phyloP scores from a whole-genome alignment of 2,888 invertebrate species.

The Drosophila mercatorum region DNA sequence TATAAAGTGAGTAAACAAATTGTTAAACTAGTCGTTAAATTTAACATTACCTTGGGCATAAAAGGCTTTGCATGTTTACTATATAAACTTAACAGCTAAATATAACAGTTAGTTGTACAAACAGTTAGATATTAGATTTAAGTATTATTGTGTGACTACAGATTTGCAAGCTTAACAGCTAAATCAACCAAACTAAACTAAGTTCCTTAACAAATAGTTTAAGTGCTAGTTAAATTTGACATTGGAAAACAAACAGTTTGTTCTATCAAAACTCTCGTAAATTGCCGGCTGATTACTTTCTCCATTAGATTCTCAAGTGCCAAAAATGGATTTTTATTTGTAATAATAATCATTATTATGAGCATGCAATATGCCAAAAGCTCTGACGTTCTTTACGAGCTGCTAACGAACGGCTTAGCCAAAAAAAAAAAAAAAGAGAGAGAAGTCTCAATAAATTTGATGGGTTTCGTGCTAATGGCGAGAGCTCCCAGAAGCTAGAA shows the following conservation, averaged over 20 bases:
- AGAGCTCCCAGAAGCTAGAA: constrained; percentile 46
- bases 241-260: background rate
- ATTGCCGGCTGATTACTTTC: background rate
- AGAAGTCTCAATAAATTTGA: constrained; percentile 51
- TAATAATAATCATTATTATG: constrained; percentile 1
- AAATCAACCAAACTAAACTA: background rate
- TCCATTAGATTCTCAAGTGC: constrained; percentile 10
- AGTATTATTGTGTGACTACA: background rate
- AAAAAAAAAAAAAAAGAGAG: constrained; percentile 12
- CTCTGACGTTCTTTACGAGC: constrained; percentile 37
- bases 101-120: background rate
- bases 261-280: background rate
- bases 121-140: background rate
- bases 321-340: constrained; percentile 8
- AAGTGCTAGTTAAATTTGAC: background rate
- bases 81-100: background rate
- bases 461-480: constrained; percentile 55
- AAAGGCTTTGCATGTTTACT: background rate
- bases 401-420: constrained; percentile 30
- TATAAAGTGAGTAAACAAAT: background rate
- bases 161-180: background rate
- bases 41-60: background rate
- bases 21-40: background rate
- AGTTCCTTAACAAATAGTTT: background rate
- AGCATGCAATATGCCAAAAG: constrained; percentile 25